Evolutionary conservation across 2,113 vertebrate species (phyloP).

Genomic region (Anser cygnoides): DNA sequence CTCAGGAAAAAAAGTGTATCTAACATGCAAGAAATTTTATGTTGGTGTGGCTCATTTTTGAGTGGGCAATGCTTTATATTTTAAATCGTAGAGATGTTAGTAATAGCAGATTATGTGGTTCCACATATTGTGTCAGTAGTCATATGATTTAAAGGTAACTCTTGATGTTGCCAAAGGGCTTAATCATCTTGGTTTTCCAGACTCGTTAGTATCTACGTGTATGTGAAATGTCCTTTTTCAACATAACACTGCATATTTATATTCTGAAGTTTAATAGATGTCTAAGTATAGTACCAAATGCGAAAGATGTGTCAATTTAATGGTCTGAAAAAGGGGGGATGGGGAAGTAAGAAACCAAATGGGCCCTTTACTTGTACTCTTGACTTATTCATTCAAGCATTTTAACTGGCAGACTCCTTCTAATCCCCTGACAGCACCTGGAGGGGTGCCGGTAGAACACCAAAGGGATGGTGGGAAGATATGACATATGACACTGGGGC

Average conservation of each 20-base stretch:
- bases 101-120: background rate
- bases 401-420: slow-evolving; percentile 54
- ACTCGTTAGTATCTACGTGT: background rate
- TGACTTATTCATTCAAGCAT: slow-evolving; percentile 51
- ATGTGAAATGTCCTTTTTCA: background rate
- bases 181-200: background rate
- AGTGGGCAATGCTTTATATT: background rate
- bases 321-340: background rate
- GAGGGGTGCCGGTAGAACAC: slow-evolving; percentile 63
- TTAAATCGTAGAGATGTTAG: background rate
- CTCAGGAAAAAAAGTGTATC: background rate
- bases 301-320: background rate
- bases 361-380: background rate
- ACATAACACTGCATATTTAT: background rate
- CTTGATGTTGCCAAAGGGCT: background rate
- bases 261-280: background rate
- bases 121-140: background rate
- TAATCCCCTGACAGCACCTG: slow-evolving; percentile 72
- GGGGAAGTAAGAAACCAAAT: background rate
- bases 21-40: background rate
- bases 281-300: background rate
- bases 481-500: slow-evolving; percentile 74
- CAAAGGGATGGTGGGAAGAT: slow-evolving; percentile 48
- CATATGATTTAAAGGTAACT: background rate
- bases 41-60: background rate